phyloP scores from a whole-genome alignment of 2,113 vertebrate species.

The Empidonax alnorum region DNA sequence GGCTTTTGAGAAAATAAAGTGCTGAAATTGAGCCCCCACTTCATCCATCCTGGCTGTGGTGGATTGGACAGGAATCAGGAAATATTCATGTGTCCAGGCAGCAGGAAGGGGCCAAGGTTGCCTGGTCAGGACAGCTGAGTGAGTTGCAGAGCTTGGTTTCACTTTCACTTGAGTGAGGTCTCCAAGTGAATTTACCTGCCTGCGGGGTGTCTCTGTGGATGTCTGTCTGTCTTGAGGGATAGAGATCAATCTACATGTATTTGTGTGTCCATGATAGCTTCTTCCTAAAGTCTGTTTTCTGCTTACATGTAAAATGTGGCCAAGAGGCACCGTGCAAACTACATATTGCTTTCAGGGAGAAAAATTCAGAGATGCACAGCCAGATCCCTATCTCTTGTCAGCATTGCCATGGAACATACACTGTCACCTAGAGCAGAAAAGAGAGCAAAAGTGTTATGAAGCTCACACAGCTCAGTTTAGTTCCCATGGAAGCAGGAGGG shows the following conservation, averaged over 20 bases:
- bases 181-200: not conserved
- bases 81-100: not conserved
- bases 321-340: not conserved
- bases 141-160: not conserved
- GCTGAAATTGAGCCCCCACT: not conserved
- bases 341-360: not conserved
- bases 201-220: not conserved
- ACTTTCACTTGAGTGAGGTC: not conserved
- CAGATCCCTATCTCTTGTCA: not conserved
- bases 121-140: not conserved
- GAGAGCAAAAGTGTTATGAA: not conserved
- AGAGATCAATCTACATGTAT: not conserved
- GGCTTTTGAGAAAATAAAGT: not conserved
- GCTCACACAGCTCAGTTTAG: not conserved
- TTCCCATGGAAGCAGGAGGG: not conserved
- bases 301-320: not conserved
- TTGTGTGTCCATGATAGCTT: not conserved
- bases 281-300: not conserved
- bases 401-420: not conserved
- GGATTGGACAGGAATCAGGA: not conserved
- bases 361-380: not conserved
- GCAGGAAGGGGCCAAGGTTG: not conserved
- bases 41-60: not conserved
- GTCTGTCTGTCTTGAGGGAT: not conserved
- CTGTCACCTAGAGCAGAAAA: not conserved